These are phyloP conservation scores for Zhuqinia jingwanae DNA, from an alignment of 2,888 invertebrate species.

Conservation along the genomic window DNA sequence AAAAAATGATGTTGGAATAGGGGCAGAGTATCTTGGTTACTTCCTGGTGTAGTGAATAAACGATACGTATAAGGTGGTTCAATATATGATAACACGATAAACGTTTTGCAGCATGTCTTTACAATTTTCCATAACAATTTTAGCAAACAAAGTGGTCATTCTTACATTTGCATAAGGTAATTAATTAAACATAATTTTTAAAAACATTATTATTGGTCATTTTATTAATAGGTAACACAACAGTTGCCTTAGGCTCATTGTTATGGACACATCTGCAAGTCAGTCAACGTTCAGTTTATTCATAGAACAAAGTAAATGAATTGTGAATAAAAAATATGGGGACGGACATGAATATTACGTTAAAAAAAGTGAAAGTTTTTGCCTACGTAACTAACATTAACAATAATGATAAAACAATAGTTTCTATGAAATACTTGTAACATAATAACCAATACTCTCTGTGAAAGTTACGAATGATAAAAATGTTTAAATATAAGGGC, in stretches of 20 bases:
- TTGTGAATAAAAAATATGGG: background rate
- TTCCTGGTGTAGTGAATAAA: too few species aligned
- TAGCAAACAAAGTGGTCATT: constrained; percentile 21
- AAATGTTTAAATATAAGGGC: background rate
- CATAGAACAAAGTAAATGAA: background rate
- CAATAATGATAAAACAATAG: constrained; percentile 32
- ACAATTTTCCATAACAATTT: background rate
- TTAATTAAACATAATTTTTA: background rate
- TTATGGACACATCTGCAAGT: constrained; percentile 33
- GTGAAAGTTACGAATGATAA: constrained; percentile 16
- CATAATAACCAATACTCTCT: constrained; percentile 31
- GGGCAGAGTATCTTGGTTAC: too few species aligned
- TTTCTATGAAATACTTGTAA: constrained; percentile 17
- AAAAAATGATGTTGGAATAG: too few species aligned
- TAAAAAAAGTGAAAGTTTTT: background rate
- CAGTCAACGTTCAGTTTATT: constrained; percentile 1
- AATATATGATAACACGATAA: background rate
- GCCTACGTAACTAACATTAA: constrained; percentile 24
- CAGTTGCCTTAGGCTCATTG: constrained; percentile 68
- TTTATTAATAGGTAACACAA: constrained; percentile 66
- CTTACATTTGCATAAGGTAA: constrained; percentile 13
- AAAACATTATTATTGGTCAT: constrained; percentile 1
- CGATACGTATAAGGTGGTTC: too few species aligned
- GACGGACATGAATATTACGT: background rate
- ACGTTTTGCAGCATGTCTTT: background rate